Evolutionary conservation across 2,888 invertebrate species (phyloP).

Genomic region (Zaprionus lineosus): DNA sequence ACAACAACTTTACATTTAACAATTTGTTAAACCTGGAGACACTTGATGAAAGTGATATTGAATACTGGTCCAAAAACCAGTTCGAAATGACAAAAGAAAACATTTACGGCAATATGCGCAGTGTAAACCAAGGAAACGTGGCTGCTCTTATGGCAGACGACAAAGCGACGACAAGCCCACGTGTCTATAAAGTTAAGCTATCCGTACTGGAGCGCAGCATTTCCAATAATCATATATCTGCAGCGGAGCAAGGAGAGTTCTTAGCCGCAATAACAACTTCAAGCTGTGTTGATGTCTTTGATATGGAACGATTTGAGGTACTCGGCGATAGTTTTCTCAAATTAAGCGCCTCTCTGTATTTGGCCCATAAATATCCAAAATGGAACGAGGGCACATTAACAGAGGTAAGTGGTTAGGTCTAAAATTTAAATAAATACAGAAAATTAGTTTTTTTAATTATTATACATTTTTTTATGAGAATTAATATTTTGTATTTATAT

Average conservation of each 20-base stretch:
- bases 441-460: background rate
- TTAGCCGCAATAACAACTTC: slow-evolving; percentile 87
- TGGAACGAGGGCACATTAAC: slow-evolving; percentile 90
- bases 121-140: background rate
- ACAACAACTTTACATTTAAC: slow-evolving; percentile 85
- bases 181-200: slow-evolving; percentile 27
- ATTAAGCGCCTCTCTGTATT: slow-evolving; percentile 87
- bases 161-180: no score
- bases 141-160: slow-evolving; percentile 30
- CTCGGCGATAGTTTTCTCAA: slow-evolving; percentile 94
- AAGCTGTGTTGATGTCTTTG: slow-evolving; percentile 88
- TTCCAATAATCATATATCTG: slow-evolving; percentile 33
- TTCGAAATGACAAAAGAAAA: slow-evolving; percentile 53
- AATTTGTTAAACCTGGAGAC: slow-evolving; percentile 41
- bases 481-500: background rate
- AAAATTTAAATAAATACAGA: no score
- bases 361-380: slow-evolving; percentile 86
- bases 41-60: slow-evolving; percentile 50
- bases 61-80: slow-evolving; percentile 57
- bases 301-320: slow-evolving; percentile 91
- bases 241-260: slow-evolving; percentile 80
- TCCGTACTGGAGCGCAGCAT: slow-evolving; percentile 63
- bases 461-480: background rate
- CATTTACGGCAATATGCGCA: slow-evolving; percentile 33
- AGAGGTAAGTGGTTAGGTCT: no score